These are phyloP conservation scores for Phrynocephalus guinanensis DNA, from an alignment of 2,797 vertebrate genomes.

Conservation along the genomic window DNA sequence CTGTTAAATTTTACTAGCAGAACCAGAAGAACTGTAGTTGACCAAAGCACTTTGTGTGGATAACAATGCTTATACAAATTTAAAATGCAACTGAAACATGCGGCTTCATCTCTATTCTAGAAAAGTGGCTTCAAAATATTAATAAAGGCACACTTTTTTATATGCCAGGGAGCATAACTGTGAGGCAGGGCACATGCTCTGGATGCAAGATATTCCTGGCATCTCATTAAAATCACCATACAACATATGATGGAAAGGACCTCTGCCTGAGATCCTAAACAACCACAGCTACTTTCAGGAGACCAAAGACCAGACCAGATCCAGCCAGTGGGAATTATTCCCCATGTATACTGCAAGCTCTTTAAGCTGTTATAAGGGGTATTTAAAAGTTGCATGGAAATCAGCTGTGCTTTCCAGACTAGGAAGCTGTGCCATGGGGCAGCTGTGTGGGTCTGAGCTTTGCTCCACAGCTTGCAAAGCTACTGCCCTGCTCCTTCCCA, in stretches of 20 bases:
- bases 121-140: not conserved
- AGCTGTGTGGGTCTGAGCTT: not conserved
- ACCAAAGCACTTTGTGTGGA: no score
- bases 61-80: not conserved
- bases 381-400: not conserved
- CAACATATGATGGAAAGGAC: no score
- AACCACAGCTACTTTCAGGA: not conserved
- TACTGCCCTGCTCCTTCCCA: not conserved
- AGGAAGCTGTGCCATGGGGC: not conserved
- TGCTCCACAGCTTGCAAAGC: not conserved
- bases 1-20: not conserved
- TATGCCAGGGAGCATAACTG: no score
- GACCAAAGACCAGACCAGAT: not conserved
- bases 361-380: not conserved
- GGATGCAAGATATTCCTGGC: not conserved
- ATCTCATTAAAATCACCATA: not conserved
- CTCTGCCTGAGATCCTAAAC: not conserved
- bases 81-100: not conserved
- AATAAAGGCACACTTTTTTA: not conserved
- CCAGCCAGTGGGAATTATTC: not conserved
- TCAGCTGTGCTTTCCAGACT: not conserved
- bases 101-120: not conserved
- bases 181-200: not conserved
- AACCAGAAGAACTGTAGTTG: not conserved
- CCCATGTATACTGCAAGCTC: not conserved